Conservation (phyloP, 2,888 invertebrate species). For the Acronicta leporina region DNA sequence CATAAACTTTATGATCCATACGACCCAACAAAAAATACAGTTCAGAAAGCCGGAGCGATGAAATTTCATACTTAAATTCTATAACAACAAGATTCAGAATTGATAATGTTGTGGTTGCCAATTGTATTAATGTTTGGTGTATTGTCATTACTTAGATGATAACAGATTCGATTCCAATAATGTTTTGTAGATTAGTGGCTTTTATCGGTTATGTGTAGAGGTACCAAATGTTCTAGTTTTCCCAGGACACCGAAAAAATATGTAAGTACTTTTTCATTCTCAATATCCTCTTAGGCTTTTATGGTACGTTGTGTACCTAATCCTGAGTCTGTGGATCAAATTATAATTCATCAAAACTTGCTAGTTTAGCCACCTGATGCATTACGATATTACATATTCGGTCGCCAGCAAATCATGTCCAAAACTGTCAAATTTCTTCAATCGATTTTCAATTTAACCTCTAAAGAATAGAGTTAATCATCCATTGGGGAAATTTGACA, state of each 20-base stretch:
- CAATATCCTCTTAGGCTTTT: too few relatives aligned
- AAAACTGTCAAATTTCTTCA: too few relatives aligned
- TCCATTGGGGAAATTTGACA: too few relatives aligned
- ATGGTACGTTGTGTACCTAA: too few relatives aligned
- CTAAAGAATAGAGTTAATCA: too few relatives aligned
- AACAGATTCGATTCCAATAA: slow-evolving; percentile 51
- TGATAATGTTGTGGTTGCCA: neutral
- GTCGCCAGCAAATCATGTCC: too few relatives aligned
- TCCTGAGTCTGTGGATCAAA: too few relatives aligned
- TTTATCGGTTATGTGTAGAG: slow-evolving; percentile 32
- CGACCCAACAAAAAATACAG: slow-evolving; percentile 15
- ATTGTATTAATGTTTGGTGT: slow-evolving; percentile 19
- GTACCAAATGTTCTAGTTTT: neutral
- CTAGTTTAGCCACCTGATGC: too few relatives aligned
- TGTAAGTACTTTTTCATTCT: too few relatives aligned
- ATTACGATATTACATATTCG: too few relatives aligned
- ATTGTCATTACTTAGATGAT: slow-evolving; percentile 49
- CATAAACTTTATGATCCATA: slow-evolving; percentile 37
- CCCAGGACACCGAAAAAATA: neutral
- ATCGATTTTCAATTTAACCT: too few relatives aligned
- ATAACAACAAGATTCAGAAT: accelerated
- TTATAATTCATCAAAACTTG: too few relatives aligned
- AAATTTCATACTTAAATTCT: accelerated
- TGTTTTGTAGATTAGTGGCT: slow-evolving; percentile 46
- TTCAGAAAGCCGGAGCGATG: neutral